Conservation (phyloP, 2,113 vertebrate genomes). For the Amphilophus citrinellus region DNA sequence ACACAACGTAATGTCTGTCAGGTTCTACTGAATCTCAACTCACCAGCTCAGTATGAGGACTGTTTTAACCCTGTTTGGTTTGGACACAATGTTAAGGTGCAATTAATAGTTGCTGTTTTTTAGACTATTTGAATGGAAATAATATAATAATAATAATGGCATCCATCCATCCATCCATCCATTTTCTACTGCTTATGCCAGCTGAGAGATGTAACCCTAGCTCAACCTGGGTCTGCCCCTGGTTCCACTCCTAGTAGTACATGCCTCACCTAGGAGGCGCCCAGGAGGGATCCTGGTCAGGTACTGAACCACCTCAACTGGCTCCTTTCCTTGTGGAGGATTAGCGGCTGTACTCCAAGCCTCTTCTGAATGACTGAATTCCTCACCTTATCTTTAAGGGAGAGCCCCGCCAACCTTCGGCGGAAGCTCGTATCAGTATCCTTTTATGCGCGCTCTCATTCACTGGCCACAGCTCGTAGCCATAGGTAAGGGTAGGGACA, state of each 20-base stretch:
- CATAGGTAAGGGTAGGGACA: background rate
- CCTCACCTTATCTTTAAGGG: background rate
- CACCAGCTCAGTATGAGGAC: too few species aligned
- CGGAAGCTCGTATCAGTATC: background rate
- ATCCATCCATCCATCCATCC: too few species aligned
- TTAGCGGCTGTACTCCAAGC: too few species aligned
- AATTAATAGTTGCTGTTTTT: background rate
- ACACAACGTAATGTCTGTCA: background rate
- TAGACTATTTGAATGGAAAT: background rate
- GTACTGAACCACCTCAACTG: background rate
- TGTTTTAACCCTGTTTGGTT: background rate
- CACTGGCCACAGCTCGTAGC: background rate
- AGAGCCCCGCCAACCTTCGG: background rate
- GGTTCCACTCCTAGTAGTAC: too few species aligned
- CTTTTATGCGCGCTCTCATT: background rate
- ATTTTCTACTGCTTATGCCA: too few species aligned
- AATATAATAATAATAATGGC: fast-evolving
- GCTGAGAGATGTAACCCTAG: too few species aligned
- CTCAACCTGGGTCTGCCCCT: too few species aligned
- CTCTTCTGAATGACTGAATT: background rate
- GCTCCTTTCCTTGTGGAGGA: background rate
- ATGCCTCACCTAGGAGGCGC: too few species aligned
- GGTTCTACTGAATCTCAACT: background rate
- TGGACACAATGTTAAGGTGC: background rate
- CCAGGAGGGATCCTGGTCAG: too few species aligned